phyloP scores from a whole-genome alignment of 2,113 vertebrate genomes.

The Nibea coibor region DNA sequence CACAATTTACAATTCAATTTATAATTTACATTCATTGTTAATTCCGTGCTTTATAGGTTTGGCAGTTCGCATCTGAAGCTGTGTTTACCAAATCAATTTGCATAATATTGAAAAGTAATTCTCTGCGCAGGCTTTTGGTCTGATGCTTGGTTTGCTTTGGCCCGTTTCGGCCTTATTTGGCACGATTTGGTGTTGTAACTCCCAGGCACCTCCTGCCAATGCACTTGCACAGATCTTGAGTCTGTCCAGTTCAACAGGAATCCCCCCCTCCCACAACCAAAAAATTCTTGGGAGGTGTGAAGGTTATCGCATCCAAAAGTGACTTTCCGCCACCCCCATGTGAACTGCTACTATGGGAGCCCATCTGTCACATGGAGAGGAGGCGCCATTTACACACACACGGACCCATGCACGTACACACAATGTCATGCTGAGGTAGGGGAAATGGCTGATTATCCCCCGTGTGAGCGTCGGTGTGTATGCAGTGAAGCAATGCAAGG shows the following conservation, averaged over 20 bases:
- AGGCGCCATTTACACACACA: constrained; percentile 59
- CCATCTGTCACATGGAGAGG: constrained; percentile 76
- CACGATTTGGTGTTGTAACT: constrained; percentile 33
- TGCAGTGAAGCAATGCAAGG: constrained; percentile 64
- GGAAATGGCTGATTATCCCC: constrained; percentile 73
- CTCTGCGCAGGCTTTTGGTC: constrained; percentile 39
- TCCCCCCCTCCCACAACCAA: background rate
- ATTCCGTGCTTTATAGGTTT: constrained; percentile 44
- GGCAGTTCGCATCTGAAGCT: constrained; percentile 43
- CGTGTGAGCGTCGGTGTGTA: constrained; percentile 47
- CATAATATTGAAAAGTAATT: constrained; percentile 60
- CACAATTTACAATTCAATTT: constrained; percentile 71
- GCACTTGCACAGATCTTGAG: constrained; percentile 65
- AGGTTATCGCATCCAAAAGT: constrained; percentile 76
- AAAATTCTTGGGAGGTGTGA: constrained; percentile 65
- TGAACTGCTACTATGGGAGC: constrained; percentile 64
- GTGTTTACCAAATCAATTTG: constrained; percentile 64
- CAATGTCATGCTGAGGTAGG: constrained; percentile 63
- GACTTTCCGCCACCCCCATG: constrained; percentile 59
- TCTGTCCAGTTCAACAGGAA: constrained; percentile 47
- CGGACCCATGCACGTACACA: constrained; percentile 32
- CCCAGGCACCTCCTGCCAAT: constrained; percentile 34
- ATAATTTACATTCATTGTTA: constrained; percentile 69
- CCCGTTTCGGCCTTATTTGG: constrained; percentile 59
- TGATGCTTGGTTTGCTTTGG: constrained; percentile 38